Evolutionary conservation across 2,797 vertebrate genomes (phyloP).

Genomic region (Coendou prehensilis): DNA sequence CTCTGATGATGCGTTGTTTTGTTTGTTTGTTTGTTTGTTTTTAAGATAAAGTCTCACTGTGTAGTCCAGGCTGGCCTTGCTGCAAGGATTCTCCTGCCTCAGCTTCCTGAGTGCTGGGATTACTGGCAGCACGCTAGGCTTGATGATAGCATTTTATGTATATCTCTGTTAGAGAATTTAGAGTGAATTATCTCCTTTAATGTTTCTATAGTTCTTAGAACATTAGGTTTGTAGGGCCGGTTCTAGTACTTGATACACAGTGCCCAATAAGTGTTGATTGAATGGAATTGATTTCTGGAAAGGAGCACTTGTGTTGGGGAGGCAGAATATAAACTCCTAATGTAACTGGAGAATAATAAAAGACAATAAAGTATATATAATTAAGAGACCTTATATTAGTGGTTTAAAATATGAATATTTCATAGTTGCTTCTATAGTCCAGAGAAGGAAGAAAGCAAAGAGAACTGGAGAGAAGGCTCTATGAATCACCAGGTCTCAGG

Average conservation of each 20-base stretch:
- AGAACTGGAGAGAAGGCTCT: neutral
- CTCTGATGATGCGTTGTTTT: neutral
- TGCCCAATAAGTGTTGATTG: constrained; percentile 46
- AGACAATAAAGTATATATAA: constrained; percentile 60
- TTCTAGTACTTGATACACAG: neutral
- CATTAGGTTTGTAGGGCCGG: neutral
- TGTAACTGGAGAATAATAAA: constrained; percentile 53
- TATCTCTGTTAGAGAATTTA: neutral
- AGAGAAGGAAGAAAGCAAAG: constrained; percentile 58
- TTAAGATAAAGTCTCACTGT: neutral
- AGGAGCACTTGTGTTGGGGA: neutral
- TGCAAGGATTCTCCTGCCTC: neutral
- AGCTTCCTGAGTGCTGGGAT: neutral
- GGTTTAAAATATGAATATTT: constrained; percentile 56
- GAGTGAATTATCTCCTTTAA: neutral
- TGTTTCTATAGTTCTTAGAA: constrained; percentile 23
- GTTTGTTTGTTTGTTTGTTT: neutral
- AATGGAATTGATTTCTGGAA: constrained; percentile 38
- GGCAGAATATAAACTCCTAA: constrained; percentile 49
- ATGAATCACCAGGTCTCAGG: constrained; percentile 32
- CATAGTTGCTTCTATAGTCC: constrained; percentile 35
- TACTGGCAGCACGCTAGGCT: neutral
- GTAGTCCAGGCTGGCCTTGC: neutral
- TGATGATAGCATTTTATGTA: neutral
- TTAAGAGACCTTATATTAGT: constrained; percentile 68